Conservation (phyloP, 2,888 invertebrate genomes). For the Syrphus vitripennis region DNA sequence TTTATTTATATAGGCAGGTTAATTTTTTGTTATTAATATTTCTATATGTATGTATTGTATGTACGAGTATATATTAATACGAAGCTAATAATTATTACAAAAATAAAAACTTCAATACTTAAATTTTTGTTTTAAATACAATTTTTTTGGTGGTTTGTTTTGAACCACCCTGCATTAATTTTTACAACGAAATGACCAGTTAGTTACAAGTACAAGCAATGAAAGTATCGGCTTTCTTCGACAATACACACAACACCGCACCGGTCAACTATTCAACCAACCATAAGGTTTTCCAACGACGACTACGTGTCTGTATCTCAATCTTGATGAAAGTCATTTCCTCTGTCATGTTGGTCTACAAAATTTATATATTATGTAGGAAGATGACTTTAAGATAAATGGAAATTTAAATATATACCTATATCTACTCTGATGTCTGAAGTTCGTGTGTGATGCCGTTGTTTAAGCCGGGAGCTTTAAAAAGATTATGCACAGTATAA, state of each 20-base stretch:
- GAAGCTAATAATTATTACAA: too few relatives aligned
- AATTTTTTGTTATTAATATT: too few relatives aligned
- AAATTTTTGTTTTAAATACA: not conserved
- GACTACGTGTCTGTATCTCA: conserved; percentile 27
- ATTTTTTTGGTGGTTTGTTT: not conserved
- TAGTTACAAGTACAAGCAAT: not conserved
- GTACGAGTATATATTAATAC: too few relatives aligned
- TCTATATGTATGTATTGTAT: too few relatives aligned
- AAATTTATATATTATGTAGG: not conserved
- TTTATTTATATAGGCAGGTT: too few relatives aligned
- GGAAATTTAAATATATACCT: conserved; percentile 57
- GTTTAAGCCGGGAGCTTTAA: not conserved
- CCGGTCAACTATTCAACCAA: not conserved
- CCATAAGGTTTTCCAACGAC: not conserved
- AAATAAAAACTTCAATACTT: too few relatives aligned
- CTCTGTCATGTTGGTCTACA: conserved; percentile 17
- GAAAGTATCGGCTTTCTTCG: conserved; percentile 5
- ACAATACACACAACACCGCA: not conserved
- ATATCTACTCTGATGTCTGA: not conserved
- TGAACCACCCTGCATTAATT: not conserved
- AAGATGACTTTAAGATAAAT: conserved; percentile 15
- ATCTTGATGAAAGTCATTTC: conserved; percentile 55
- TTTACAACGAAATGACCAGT: not conserved
- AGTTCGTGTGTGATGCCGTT: not conserved
- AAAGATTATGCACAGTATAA: not conserved